Evolutionary conservation across 2,888 invertebrate species (phyloP).

Genomic region (Therioaphis trifolii): DNA sequence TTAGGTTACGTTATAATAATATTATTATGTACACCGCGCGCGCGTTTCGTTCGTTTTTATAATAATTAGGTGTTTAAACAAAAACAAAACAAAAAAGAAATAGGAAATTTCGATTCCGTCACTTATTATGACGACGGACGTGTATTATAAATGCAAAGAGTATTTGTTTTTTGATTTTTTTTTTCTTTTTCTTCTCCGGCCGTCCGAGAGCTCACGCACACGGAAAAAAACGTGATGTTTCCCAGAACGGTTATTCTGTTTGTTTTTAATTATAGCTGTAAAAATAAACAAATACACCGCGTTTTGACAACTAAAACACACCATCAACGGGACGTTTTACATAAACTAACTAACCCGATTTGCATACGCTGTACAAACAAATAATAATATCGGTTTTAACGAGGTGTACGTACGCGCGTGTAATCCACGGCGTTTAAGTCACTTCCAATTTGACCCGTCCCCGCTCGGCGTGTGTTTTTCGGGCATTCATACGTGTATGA

Average conservation of each 20-base stretch:
- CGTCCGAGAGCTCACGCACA: neutral
- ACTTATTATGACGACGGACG: neutral
- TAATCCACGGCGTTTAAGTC: conserved; percentile 41
- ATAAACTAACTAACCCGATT: conserved; percentile 47
- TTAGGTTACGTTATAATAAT: too few relatives aligned
- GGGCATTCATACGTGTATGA: conserved; percentile 23
- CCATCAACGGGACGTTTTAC: conserved; percentile 39
- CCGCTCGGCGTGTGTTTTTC: neutral
- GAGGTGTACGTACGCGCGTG: conserved; percentile 44
- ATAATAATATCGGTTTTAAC: conserved; percentile 43
- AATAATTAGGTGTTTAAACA: neutral
- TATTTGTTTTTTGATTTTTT: neutral
- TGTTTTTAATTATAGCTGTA: conserved; percentile 39
- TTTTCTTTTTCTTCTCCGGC: neutral
- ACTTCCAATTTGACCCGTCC: conserved; percentile 36
- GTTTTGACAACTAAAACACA: conserved; percentile 41
- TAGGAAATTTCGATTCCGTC: neutral
- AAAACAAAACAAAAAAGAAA: neutral
- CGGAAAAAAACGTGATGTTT: conserved; percentile 12
- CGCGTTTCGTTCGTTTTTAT: neutral
- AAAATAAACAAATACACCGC: conserved; percentile 40
- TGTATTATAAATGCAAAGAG: neutral
- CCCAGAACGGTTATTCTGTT: neutral
- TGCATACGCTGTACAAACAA: conserved; percentile 41
- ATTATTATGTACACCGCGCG: neutral